phyloP scores from a whole-genome alignment of 2,888 invertebrate genomes.

The Priocnemis perturbator region DNA sequence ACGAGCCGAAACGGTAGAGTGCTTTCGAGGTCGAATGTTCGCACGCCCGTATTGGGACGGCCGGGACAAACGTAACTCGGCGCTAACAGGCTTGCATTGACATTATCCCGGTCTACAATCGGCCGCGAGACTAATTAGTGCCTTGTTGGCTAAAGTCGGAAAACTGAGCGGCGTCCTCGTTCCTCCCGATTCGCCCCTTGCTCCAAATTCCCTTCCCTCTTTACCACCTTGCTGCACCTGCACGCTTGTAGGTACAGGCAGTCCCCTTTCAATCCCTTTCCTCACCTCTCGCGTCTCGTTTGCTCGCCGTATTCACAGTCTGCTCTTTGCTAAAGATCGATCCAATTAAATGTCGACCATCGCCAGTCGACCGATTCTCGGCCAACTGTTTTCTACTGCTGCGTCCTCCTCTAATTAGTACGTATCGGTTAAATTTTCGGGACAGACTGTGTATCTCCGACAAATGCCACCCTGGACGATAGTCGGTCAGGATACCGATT shows the following conservation, averaged over 20 bases:
- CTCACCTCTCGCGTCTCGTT: too few species aligned
- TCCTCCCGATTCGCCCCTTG: neutral
- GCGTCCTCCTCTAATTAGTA: slow-evolving; percentile 23
- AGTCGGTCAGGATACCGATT: too few species aligned
- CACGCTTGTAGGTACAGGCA: too few species aligned
- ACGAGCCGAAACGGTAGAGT: neutral
- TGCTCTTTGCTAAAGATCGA: slow-evolving; percentile 12
- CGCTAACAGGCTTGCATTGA: slow-evolving; percentile 41
- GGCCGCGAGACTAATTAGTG: slow-evolving; percentile 54
- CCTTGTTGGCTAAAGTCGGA: slow-evolving; percentile 10
- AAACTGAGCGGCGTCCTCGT: slow-evolving; percentile 14
- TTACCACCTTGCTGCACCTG: neutral
- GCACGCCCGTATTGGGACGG: neutral
- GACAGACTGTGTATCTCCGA: neutral
- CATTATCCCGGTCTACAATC: slow-evolving; percentile 39
- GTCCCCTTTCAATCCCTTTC: too few species aligned
- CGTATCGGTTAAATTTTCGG: slow-evolving; percentile 14
- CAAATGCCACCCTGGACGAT: neutral
- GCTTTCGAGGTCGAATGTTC: neutral
- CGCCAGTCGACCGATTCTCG: neutral
- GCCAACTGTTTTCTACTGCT: slow-evolving; percentile 1
- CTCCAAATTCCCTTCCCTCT: neutral
- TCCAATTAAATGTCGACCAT: slow-evolving; percentile 30
- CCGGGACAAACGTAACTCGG: slow-evolving; percentile 31
- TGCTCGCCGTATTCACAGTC: neutral